phyloP scores from a whole-genome alignment of 2,113 vertebrate genomes.

The Chaenogobius annularis region DNA sequence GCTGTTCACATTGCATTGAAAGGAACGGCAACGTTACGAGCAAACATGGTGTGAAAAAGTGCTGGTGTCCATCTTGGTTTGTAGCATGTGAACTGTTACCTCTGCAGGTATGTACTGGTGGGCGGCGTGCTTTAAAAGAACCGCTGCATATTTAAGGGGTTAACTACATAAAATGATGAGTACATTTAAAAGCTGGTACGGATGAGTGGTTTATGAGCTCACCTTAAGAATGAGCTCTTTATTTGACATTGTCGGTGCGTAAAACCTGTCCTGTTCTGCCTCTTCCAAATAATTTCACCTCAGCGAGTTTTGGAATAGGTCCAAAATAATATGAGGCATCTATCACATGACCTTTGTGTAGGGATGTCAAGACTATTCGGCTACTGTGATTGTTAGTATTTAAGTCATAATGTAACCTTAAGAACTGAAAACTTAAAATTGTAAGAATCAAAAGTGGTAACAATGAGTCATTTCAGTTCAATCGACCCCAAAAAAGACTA shows the following conservation, averaged over 20 bases:
- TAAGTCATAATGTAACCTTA: too few species aligned
- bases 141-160: slow-evolving; percentile 2
- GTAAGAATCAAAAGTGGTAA: too few species aligned
- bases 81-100: slow-evolving; percentile 30
- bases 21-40: slow-evolving; percentile 8
- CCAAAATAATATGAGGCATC: not conserved
- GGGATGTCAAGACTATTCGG: too few species aligned
- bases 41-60: not conserved
- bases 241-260: slow-evolving; percentile 25
- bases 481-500: too few species aligned
- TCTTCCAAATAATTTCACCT: slow-evolving; percentile 28
- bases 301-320: not conserved
- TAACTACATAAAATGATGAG: not conserved
- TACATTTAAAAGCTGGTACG: not conserved
- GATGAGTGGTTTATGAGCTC: not conserved
- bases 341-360: not conserved
- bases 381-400: too few species aligned
- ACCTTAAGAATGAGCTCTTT: slow-evolving; percentile 17
- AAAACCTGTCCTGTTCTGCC: slow-evolving; percentile 34
- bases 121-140: slow-evolving; percentile 18
- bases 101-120: slow-evolving; percentile 20
- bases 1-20: slow-evolving; percentile 45
- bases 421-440: too few species aligned
- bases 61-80: slow-evolving; percentile 30
- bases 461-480: too few species aligned